Evolutionary conservation across 2,113 vertebrate genomes (phyloP).

Genomic region (Mirza zaza): DNA sequence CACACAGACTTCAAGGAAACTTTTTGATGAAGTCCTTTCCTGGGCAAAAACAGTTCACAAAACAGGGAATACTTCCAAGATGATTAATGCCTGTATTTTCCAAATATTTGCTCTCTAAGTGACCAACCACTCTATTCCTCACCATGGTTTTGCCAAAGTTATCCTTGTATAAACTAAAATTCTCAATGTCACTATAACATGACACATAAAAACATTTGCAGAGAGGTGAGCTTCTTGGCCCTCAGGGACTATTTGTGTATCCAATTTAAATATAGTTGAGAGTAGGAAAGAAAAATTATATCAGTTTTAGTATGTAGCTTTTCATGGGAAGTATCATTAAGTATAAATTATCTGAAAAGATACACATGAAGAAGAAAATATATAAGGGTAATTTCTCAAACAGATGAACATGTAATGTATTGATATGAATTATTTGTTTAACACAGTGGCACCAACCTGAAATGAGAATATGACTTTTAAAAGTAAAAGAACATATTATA

Average conservation of each 20-base stretch:
- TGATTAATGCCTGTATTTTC: neutral
- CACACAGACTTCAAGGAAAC: neutral
- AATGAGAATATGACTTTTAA: neutral
- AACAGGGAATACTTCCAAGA: neutral
- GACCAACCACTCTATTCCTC: neutral
- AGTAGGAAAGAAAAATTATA: neutral
- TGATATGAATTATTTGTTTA: neutral
- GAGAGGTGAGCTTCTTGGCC: neutral
- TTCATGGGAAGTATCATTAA: neutral
- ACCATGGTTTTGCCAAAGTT: neutral
- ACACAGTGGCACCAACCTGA: neutral
- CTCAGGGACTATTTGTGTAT: neutral
- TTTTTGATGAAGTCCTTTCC: neutral
- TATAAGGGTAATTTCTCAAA: neutral
- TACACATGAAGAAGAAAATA: neutral
- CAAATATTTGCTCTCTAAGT: neutral
- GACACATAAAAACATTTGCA: neutral
- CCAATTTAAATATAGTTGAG: neutral
- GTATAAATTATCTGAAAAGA: neutral
- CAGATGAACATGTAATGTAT: neutral
- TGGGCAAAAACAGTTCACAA: neutral
- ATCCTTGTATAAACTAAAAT: neutral
- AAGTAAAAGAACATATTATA: neutral
- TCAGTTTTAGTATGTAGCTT: neutral
- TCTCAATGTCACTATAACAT: neutral